Evolutionary conservation across 2,888 invertebrate genomes (phyloP), one percentile per base, ranked within the genome.

Genomic region (Folsomia manolachei): DNA sequence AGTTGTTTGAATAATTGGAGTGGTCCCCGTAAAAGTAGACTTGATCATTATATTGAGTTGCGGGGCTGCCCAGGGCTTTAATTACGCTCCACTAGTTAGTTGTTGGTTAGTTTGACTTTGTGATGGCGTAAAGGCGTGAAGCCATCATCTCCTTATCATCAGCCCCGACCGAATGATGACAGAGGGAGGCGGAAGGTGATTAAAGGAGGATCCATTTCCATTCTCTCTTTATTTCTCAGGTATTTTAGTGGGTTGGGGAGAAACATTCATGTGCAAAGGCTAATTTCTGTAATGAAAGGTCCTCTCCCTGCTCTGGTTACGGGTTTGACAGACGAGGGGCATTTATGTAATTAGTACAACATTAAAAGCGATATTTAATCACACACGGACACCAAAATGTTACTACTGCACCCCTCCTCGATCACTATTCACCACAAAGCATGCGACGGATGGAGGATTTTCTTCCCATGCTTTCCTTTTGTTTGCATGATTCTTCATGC

Each of bases 221-320:
- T 60, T 23, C 23, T 63, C 63, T 69, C 23, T 70, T 66, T 64
- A 27, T 70, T 7, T 21, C 60, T 60, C 67, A 23, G 63, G 62
- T 71, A 69, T 53, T 67, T 71, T 63, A 64, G 51, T 60, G 69
- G 71, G 62, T 56, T 67, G 68, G 65, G 66, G 71, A 68, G 62
- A 69, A 60, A 60, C 23, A 62, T 26, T n/a, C n/a, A n/a, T n/a
- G n/a, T n/a, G n/a, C n/a, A n/a, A n/a, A n/a, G n/a, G 75, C 73
- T 79, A 78, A 79, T 79, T 78, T 75, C 73, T 73, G 73, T 79
- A 78, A 79, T 79, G 76, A 78, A 77, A 78, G 76, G 71, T 76
- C 73, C 73, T 64, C 39, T 39, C 14, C 39, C 39, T 39, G 4
- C 7, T 39, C 14, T 39, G 39, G 39, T 14, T 39, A n/a, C 51